A percentile compares a stretch with the other conserved stretches of the same genome.
Evolutionary conservation across 2,113 vertebrate genomes (phyloP).

Genomic region (Catharus minimus): DNA sequence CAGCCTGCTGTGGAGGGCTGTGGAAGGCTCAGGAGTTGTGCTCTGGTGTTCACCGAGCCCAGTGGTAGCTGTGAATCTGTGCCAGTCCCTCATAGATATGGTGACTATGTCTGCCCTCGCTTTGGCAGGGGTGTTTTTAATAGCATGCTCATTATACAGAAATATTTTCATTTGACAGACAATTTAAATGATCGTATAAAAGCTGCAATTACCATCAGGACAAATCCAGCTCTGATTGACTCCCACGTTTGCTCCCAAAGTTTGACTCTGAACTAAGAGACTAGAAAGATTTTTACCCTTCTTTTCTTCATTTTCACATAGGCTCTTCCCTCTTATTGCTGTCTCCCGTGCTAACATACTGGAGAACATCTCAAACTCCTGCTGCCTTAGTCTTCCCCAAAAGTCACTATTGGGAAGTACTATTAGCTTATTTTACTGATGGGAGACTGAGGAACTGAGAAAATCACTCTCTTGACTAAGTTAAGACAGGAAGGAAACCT

Average conservation of each 20-base stretch:
- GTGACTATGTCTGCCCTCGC: conserved; percentile 37
- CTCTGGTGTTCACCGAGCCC: background rate
- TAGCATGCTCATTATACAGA: conserved; percentile 66
- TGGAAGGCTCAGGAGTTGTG: background rate
- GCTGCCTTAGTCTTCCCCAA: background rate
- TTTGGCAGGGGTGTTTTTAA: conserved; percentile 61
- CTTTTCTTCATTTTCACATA: background rate
- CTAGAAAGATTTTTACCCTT: conserved; percentile 8
- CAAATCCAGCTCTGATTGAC: conserved; percentile 63
- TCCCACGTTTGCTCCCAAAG: conserved; percentile 45
- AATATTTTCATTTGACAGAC: conserved; percentile 70
- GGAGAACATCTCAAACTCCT: background rate
- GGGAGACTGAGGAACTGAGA: background rate
- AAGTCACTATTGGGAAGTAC: background rate
- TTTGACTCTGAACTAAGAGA: conserved; percentile 25
- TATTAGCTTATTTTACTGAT: background rate
- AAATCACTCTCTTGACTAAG: background rate
- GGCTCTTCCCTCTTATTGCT: background rate
- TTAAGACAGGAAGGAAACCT: background rate
- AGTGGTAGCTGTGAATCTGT: background rate
- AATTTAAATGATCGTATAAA: conserved; percentile 64
- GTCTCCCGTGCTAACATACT: background rate
- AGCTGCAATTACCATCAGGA: conserved; percentile 67
- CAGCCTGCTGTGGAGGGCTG: background rate
- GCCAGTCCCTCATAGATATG: conserved; percentile 22